Percentiles rank a stretch among this genome's conserved stretches.
Conservation (phyloP, 2,113 vertebrate species). For the Lamprologus lemairii region DNA sequence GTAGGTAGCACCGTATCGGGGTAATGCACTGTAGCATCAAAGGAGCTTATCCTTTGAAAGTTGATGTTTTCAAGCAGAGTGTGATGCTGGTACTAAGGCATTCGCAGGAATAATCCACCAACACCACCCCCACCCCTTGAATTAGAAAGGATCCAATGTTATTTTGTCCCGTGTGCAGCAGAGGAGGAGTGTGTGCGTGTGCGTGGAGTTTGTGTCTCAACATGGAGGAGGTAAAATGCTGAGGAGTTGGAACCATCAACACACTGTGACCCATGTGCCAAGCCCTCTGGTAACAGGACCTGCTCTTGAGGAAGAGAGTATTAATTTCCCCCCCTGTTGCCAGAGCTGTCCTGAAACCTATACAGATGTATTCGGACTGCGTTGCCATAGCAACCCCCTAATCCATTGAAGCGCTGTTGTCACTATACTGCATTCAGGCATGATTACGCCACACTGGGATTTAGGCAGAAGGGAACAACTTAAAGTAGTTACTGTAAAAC, state of each 20-base stretch:
- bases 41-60: constrained; percentile 62
- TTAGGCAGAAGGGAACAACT: constrained; percentile 43
- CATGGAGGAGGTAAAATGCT: not conserved
- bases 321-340: not conserved
- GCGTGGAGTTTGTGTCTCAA: not conserved
- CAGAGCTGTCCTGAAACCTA: constrained; percentile 46
- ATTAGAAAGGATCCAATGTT: constrained; percentile 19
- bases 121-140: not conserved
- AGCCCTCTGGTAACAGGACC: not conserved
- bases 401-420: constrained; percentile 61
- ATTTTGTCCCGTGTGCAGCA: constrained; percentile 3
- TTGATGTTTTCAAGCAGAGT: constrained; percentile 54
- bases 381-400: constrained; percentile 67
- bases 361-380: constrained; percentile 53
- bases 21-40: constrained; percentile 38
- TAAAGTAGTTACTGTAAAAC: constrained; percentile 32
- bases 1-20: constrained; percentile 24
- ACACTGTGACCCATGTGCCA: not conserved
- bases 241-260: not conserved
- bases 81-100: constrained; percentile 29
- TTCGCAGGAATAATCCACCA: constrained; percentile 46
- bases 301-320: constrained; percentile 39
- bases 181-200: not conserved
- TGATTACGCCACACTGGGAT: constrained; percentile 57
- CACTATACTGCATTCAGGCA: constrained; percentile 46